Evolutionary conservation across 2,888 invertebrate genomes (phyloP), one percentile per base, ranked within the genome.

Genomic region (Cerastoderma edule): DNA sequence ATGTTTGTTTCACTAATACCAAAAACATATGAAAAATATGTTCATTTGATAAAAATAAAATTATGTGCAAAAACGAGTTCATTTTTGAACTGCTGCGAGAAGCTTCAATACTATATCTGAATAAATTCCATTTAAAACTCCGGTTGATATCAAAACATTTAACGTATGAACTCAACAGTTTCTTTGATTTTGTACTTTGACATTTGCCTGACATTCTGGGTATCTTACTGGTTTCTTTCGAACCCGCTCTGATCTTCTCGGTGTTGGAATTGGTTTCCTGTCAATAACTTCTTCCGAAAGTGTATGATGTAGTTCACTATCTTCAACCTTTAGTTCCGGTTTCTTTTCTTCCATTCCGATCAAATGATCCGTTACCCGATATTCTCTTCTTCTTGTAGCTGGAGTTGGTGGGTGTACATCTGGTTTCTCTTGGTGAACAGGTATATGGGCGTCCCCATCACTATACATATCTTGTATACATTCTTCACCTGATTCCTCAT

Each of bases 101-200:
- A 57, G 5, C 30, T 28, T 57, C 5, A 27, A 30, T 13, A 8
- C 57, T 8, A 56, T 28, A 8, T 68, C 68, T 27, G 68, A 46
- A 27, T 68, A 56, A 27, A 68, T 2, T 2, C 44, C 22, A 57
- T 68, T 30, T 6, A 67, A 39, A 13, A 54, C 35, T 28, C 67
- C 67, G 33, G 67, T 35, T 4, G 13, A 16, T 56, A 67, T 28
- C 3, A 67, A 6, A 22, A 27, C 39, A 6, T 67, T 24, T 19
- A 67, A 33, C 2, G 56, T 24, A 2, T 67, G 54, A 10, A 67
- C 33, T n/a, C 27, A 33, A 19, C 35, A 32, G 27, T 60, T 63
- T 10, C 27, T n/a, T 33, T 44, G 63, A n/a, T 46, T 57, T 19
- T 4, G 30, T 30, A 33, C 24, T 5, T 60, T 60, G 8, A 39